Evolutionary conservation across 2,888 invertebrate genomes (phyloP).

Genomic region (Clitarchus hookeri): DNA sequence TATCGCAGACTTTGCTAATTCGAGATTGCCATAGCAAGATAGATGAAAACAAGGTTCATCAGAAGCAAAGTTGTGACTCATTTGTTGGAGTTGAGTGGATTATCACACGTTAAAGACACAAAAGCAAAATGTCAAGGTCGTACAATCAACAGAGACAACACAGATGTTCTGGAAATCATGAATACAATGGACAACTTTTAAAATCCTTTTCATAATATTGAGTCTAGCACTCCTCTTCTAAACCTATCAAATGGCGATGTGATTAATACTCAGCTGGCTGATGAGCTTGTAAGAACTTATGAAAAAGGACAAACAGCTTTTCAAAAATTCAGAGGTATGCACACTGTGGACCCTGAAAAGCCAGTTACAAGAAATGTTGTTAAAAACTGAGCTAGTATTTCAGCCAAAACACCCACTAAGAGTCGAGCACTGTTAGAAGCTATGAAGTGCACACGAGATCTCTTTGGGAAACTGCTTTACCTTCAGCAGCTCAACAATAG

Average conservation of each 20-base stretch:
- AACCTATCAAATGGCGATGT: not conserved
- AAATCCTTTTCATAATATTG: not conserved
- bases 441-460: slow-evolving; percentile 11
- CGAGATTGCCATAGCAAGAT: not conserved
- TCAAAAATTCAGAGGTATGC: not conserved
- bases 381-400: not conserved
- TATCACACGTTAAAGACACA: too few species aligned
- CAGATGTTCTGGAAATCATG: not conserved
- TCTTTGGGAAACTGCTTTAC: slow-evolving; percentile 4
- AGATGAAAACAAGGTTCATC: too few species aligned
- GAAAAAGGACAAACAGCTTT: not conserved
- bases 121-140: too few species aligned
- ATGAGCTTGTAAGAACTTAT: not conserved
- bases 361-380: not conserved
- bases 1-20: not conserved
- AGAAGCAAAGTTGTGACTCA: too few species aligned
- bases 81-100: too few species aligned
- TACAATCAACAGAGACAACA: too few species aligned
- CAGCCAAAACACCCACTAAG: not conserved
- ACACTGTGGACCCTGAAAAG: not conserved
- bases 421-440: not conserved
- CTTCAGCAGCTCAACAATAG: not conserved
- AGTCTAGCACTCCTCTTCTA: not conserved
- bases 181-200: not conserved
- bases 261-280: not conserved